phyloP scores from a whole-genome alignment of 1,140 invertebrate genomes.

The Drosophila kohkoa region DNA sequence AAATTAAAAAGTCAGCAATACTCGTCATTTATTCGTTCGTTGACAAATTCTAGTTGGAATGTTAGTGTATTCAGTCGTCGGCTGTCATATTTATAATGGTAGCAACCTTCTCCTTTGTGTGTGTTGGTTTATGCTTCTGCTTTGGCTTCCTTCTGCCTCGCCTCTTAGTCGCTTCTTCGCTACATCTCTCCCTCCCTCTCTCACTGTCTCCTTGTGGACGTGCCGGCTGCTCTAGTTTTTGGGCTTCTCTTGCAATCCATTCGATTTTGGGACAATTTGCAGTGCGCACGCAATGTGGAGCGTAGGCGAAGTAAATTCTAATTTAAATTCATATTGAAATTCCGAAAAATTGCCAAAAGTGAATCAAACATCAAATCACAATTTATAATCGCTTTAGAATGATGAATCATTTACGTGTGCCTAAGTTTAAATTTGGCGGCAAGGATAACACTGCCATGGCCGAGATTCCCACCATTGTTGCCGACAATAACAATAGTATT shows the following conservation, averaged over 20 bases:
- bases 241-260: slow-evolving; percentile 22
- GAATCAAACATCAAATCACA: slow-evolving; percentile 4
- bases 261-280: slow-evolving; percentile 42
- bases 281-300: slow-evolving; percentile 44
- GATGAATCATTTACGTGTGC: slow-evolving; percentile 82
- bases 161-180: slow-evolving; percentile 14
- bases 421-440: slow-evolving; percentile 77
- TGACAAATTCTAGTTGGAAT: no score
- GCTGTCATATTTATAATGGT: not conserved
- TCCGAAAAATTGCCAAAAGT: not conserved
- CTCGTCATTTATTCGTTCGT: no score
- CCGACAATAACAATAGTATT: slow-evolving; percentile 32
- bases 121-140: slow-evolving; percentile 34
- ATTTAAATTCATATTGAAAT: slow-evolving; percentile 27
- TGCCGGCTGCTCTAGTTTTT: slow-evolving; percentile 35
- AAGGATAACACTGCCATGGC: slow-evolving; percentile 59
- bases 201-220: slow-evolving; percentile 24
- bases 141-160: slow-evolving; percentile 46
- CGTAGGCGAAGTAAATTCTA: not conserved
- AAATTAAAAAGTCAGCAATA: not conserved
- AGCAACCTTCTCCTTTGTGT: slow-evolving; percentile 20
- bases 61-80: slow-evolving; percentile 19
- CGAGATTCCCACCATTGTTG: slow-evolving; percentile 44
- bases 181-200: not conserved
- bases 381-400: slow-evolving; percentile 11